Percentiles rank a stretch among this genome's conserved stretches.
Evolutionary conservation across 2,113 vertebrate genomes (phyloP).

Genomic region (Cyphomyrus discorhynchus): DNA sequence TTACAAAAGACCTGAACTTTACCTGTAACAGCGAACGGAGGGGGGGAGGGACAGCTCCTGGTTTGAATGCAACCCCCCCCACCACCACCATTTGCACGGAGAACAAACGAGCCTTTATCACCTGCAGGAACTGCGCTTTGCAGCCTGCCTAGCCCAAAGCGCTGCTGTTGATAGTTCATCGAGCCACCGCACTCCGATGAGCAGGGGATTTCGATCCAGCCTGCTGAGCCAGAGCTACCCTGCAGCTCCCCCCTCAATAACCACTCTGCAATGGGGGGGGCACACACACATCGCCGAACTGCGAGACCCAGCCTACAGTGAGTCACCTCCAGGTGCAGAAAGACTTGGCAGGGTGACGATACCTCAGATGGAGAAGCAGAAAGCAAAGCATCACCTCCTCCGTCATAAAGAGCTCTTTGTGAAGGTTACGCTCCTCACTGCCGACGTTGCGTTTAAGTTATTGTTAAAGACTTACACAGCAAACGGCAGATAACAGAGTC

Average conservation of each 20-base stretch:
- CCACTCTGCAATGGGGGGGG: not conserved
- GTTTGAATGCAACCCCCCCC: not conserved
- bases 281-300: not conserved
- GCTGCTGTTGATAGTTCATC: conserved; percentile 32
- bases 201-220: conserved; percentile 2
- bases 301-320: not conserved
- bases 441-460: not conserved
- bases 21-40: not conserved
- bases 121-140: conserved; percentile 33
- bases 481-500: not conserved
- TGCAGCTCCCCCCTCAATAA: not conserved
- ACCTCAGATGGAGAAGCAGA: too few species aligned
- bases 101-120: conserved; percentile 48
- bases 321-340: not conserved
- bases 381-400: not conserved
- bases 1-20: not conserved
- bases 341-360: not conserved
- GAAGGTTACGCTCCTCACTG: not conserved
- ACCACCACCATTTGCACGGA: not conserved
- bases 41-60: not conserved
- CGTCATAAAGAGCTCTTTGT: not conserved
- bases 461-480: not conserved
- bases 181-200: conserved; percentile 23
- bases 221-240: not conserved
- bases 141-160: not conserved